A percentile compares a stretch with the other conserved stretches of the same genome.
Conservation (phyloP, 1,140 invertebrate genomes). For the Bombus vancouverensis region DNA sequence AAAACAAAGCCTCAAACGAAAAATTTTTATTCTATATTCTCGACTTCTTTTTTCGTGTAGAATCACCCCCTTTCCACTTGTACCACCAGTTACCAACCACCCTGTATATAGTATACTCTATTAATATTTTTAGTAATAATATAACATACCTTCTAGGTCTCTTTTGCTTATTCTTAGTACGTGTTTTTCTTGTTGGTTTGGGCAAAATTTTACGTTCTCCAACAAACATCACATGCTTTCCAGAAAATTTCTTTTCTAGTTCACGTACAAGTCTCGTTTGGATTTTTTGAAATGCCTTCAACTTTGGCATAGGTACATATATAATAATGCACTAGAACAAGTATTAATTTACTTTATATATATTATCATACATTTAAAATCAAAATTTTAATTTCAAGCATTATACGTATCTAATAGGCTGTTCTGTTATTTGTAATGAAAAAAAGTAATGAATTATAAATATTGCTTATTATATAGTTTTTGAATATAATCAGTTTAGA, state of each 20-base stretch:
- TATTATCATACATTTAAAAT: background rate
- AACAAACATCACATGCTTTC: slow-evolving; percentile 99
- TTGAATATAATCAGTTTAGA: background rate
- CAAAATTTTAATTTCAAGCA: slow-evolving; percentile 11
- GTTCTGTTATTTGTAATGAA: background rate
- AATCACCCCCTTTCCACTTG: too few species aligned
- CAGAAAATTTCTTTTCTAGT: slow-evolving; percentile 99
- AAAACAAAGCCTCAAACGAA: too few species aligned
- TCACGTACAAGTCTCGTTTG: slow-evolving; percentile 98
- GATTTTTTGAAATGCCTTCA: slow-evolving; percentile 98
- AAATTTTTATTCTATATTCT: too few species aligned
- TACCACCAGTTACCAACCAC: too few species aligned
- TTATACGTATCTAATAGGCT: background rate
- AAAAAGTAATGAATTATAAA: background rate
- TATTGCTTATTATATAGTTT: background rate
- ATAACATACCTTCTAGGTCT: slow-evolving; percentile 90
- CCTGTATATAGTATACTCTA: background rate
- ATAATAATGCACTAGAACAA: slow-evolving; percentile 96
- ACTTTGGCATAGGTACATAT: slow-evolving; percentile 98
- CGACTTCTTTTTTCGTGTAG: too few species aligned
- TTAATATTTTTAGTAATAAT: slow-evolving; percentile 7
- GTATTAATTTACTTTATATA: slow-evolving; percentile 48
- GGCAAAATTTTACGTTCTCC: slow-evolving; percentile 98
- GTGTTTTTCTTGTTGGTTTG: slow-evolving; percentile 98
- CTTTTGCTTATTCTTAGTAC: slow-evolving; percentile 98